A percentile compares a stretch with the other conserved stretches of the same genome.
Conservation (phyloP, 1,140 invertebrate genomes). For the Lutraria rhynchaena region DNA sequence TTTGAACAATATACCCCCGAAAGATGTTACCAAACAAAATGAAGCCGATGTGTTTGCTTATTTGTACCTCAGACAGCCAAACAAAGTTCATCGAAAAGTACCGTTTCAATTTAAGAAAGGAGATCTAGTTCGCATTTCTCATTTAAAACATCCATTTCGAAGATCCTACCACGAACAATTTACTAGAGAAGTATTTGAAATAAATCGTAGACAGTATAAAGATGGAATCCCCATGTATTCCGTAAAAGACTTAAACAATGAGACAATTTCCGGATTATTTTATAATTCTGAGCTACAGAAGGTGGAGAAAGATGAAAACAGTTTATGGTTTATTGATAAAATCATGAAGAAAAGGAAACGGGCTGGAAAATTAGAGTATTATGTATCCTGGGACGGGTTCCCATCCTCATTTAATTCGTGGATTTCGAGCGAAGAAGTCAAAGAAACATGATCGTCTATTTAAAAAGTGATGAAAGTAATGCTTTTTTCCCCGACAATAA, state of each 20-base stretch:
- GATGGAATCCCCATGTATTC: conserved; percentile 45
- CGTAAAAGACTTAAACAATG: conserved; percentile 17
- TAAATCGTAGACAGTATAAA: conserved; percentile 11
- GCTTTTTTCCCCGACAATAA: conserved; percentile 11
- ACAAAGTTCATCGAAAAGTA: not conserved
- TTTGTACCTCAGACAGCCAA: conserved; percentile 53
- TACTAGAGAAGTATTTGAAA: conserved; percentile 53
- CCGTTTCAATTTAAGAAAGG: conserved; percentile 53
- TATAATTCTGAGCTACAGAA: conserved; percentile 30
- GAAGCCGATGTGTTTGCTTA: conserved; percentile 50
- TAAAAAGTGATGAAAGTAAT: conserved; percentile 32
- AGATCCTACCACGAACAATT: conserved; percentile 45
- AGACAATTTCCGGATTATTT: conserved; percentile 27
- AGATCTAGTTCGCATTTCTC: conserved; percentile 57
- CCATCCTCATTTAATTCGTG: conserved; percentile 39
- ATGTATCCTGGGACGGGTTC: conserved; percentile 37
- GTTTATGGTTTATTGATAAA: conserved; percentile 45
- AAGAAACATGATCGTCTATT: too few species aligned
- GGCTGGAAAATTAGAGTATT: conserved; percentile 20
- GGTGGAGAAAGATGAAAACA: conserved; percentile 49
- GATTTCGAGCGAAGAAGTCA: conserved; percentile 16
- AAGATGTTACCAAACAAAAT: conserved; percentile 58
- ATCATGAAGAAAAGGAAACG: conserved; percentile 20
- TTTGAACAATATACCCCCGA: conserved; percentile 52
- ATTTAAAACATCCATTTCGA: conserved; percentile 38